Evolutionary conservation across 2,888 invertebrate species (phyloP), one percentile per base, ranked within the genome.

Genomic region (Agelastica alni): DNA sequence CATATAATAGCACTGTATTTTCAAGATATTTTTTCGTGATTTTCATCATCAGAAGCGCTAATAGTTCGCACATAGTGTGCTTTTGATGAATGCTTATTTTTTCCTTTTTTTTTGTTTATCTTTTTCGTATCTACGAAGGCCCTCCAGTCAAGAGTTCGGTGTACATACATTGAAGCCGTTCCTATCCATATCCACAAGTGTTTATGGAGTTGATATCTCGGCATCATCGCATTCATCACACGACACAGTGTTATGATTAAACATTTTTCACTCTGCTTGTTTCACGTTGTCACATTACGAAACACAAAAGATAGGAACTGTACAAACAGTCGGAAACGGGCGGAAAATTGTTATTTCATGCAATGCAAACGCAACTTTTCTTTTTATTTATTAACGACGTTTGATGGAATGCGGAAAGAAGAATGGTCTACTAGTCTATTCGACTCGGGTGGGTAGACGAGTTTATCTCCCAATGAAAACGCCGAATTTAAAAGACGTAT

Each of bases 191-290:
- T 46, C 60, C 61, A 61, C 61, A 64, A 64, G 66, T 66, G 66
- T 64, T 63, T 64, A 61, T 61, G 53, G 57, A 63, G 64, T 54
- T 51, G 56, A 59, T 64, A 63, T 64, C 64, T 63, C 59, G 52
- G 58, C 60, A 63, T 63, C 62, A 57, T 59, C 57, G 56, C 56
- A 63, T 66, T 66, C 66, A 62, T 51, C 49, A 41, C 47, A 41
- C 54, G 49, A 52, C 60, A 58, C 60, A 61, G 60, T 59, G 66
- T 59, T 55, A 60, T 63, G 66, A 66, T 66, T 63, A 63, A 61
- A 58, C 60, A 62, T 62, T 66, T 62, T 54, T 55, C 61, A 57
- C 60, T 58, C 28, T 14, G 39, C 17, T 28, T 18, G 34, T 12
- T 37, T 10, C 13, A 3, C 17, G 14, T 16, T 34, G 16, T 16